A percentile compares a stretch with the other conserved stretches of the same genome.
Conservation (phyloP, 1,140 invertebrate genomes). For the Copidosoma floridanum region DNA sequence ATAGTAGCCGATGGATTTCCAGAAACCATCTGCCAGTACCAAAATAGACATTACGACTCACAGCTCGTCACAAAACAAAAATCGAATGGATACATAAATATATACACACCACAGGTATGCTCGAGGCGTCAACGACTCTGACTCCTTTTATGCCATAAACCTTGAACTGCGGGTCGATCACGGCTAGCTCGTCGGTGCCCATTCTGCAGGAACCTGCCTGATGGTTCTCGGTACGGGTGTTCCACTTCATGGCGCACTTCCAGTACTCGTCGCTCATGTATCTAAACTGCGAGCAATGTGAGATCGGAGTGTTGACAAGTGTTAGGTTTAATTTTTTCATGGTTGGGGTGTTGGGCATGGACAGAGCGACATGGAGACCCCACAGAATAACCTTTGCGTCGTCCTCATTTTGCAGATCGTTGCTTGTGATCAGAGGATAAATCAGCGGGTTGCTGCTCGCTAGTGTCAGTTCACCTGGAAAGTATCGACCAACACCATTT, state of each 20-base stretch:
- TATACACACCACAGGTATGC: conserved; percentile 43
- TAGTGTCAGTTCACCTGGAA: conserved; percentile 60
- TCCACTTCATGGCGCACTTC: conserved; percentile 54
- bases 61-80: too few relatives aligned
- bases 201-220: conserved; percentile 63
- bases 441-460: conserved; percentile 55
- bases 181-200: conserved; percentile 56
- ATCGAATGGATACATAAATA: not conserved
- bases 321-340: conserved; percentile 38
- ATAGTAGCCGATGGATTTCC: conserved; percentile 57
- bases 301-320: conserved; percentile 13
- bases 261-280: conserved; percentile 57
- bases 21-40: conserved; percentile 45
- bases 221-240: conserved; percentile 59
- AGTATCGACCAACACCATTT: too few relatives aligned
- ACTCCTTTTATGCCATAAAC: conserved; percentile 53
- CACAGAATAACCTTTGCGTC: conserved; percentile 53
- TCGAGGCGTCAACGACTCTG: conserved; percentile 54
- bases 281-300: conserved; percentile 34
- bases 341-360: conserved; percentile 37
- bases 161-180: conserved; percentile 54
- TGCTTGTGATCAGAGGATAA: conserved; percentile 62
- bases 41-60: too few relatives aligned
- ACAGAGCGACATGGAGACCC: conserved; percentile 42
- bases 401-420: conserved; percentile 54